Conservation (phyloP, 2,797 vertebrate species). For the Ciconia nigra region DNA sequence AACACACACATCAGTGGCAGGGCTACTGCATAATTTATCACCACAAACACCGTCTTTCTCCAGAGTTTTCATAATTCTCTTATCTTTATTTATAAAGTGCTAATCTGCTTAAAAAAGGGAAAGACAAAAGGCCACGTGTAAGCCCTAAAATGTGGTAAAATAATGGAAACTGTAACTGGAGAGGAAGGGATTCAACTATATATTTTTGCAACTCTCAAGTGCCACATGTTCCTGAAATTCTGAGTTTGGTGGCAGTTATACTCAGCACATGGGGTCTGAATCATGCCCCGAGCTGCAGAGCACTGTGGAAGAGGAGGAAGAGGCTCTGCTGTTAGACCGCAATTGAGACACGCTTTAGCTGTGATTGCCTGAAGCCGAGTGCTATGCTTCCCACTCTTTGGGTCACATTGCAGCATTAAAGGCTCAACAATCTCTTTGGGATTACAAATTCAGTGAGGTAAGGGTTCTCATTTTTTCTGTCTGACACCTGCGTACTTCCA, state of each 20-base stretch:
- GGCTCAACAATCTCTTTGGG: not conserved
- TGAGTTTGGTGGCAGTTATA: not conserved
- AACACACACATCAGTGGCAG: not conserved
- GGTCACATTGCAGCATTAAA: not conserved
- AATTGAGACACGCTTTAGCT: fast-evolving
- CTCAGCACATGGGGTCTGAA: not conserved
- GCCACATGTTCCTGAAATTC: not conserved
- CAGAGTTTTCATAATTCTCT: not conserved
- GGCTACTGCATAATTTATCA: not conserved
- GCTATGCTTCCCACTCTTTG: not conserved
- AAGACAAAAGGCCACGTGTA: not conserved
- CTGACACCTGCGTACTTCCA: not conserved
- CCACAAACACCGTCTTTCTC: not conserved
- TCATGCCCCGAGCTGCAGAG: not conserved
- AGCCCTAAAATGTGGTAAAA: not conserved
- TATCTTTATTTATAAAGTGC: not conserved
- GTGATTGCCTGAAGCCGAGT: not conserved
- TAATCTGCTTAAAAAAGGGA: not conserved
- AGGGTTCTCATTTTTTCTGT: not conserved
- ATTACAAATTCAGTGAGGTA: not conserved
- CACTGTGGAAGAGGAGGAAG: not conserved
- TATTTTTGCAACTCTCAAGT: not conserved
- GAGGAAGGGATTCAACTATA: not conserved
- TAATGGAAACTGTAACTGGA: not conserved
- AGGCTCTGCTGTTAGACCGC: not conserved